phyloP scores from a whole-genome alignment of 2,888 invertebrate species.

The Axea sp. region DNA sequence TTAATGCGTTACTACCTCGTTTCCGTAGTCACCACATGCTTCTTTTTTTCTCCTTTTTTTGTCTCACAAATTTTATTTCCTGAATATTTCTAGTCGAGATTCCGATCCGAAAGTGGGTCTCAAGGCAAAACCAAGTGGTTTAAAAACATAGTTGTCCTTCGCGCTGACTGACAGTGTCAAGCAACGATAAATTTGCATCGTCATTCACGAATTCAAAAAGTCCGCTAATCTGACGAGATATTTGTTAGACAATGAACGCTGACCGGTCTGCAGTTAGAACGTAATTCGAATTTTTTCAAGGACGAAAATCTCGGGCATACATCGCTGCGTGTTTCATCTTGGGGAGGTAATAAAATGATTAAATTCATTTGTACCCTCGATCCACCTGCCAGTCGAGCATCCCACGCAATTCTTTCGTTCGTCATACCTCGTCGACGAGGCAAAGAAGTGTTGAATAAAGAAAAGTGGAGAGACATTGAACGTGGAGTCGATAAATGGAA shows the following conservation, averaged over 20 bases:
- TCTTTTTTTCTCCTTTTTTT: constrained; percentile 1
- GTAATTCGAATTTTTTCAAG: constrained; percentile 36
- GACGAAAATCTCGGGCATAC: constrained; percentile 10
- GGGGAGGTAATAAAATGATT: constrained; percentile 27
- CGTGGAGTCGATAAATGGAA: constrained; percentile 50
- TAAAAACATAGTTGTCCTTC: constrained; percentile 19
- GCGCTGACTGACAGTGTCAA: constrained; percentile 1
- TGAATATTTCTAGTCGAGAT: neutral
- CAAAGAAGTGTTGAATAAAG: constrained; percentile 27
- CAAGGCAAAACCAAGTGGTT: constrained; percentile 2
- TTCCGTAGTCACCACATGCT: constrained; percentile 26
- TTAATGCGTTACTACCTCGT: constrained; percentile 8
- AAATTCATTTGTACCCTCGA: constrained; percentile 26
- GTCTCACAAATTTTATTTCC: neutral
- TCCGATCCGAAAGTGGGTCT: neutral
- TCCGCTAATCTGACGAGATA: constrained; percentile 30
- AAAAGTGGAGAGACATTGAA: constrained; percentile 39
- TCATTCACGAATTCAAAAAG: constrained; percentile 10
- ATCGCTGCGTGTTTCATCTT: neutral
- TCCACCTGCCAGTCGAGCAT: constrained; percentile 56
- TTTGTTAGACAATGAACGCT: constrained; percentile 34
- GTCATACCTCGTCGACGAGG: constrained; percentile 30
- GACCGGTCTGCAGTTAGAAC: constrained; percentile 8
- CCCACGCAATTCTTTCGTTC: constrained; percentile 41
- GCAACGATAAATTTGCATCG: constrained; percentile 20